Percentiles rank a stretch among this genome's conserved stretches.
These are phyloP conservation scores for Coelinius sp. DNA, from an alignment of 2,888 invertebrate species.

Conservation along the genomic window DNA sequence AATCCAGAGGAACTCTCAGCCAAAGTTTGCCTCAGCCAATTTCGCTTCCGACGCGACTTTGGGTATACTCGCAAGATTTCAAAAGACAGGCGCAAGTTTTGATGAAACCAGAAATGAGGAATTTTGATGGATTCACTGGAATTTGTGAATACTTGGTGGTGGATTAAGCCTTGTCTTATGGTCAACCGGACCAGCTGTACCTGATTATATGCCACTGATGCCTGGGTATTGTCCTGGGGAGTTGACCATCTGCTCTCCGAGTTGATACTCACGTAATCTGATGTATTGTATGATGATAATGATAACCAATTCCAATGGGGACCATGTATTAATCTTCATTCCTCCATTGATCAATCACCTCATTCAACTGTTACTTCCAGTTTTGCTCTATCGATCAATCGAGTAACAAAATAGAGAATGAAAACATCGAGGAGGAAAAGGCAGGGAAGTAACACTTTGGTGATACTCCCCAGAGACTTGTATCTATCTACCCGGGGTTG, in stretches of 20 bases:
- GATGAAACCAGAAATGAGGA: background rate
- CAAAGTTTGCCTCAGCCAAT: constrained; percentile 42
- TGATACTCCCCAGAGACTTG: constrained; percentile 19
- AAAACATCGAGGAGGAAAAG: background rate
- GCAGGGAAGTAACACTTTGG: constrained; percentile 18
- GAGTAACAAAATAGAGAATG: background rate
- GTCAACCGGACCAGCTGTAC: constrained; percentile 23
- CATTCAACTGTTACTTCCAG: background rate
- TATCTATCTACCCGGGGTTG: constrained; percentile 30
- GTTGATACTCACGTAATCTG: constrained; percentile 18
- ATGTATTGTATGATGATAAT: background rate
- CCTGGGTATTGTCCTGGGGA: background rate
- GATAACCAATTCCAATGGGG: background rate
- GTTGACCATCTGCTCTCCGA: constrained; percentile 15
- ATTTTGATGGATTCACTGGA: background rate
- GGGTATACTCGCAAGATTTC: constrained; percentile 25
- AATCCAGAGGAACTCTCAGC: constrained; percentile 42
- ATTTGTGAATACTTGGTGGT: background rate
- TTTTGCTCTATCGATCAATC: background rate
- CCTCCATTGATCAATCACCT: background rate
- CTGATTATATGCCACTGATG: constrained; percentile 36
- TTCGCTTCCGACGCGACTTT: constrained; percentile 37
- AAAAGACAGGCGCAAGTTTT: constrained; percentile 21
- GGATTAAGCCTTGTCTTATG: background rate
- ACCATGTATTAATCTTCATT: constrained; percentile 11